Base-by-base conservation (phyloP, 2,888 invertebrate genomes). In the Himalopsyche tibetana region DNA sequence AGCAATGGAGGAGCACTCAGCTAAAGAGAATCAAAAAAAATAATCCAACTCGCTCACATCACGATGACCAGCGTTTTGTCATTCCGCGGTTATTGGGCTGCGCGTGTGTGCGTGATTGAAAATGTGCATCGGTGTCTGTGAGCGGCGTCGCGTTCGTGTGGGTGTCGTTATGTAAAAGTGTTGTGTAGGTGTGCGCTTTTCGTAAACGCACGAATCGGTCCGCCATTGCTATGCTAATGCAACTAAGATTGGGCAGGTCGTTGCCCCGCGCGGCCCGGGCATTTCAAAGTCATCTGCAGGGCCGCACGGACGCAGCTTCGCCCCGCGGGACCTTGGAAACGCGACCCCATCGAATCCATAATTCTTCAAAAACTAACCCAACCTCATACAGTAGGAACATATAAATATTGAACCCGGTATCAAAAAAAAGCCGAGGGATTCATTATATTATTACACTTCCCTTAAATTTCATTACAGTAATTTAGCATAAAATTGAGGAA, bases 161-260 rank as follows among this genome's bases (percentile, higher is more conserved):
- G 80, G 85, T 69, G 38, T 45, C 51, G 17, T 81, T 45, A 45
- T 82, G 82, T 55, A 55, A 51, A 55, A 40, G 82, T 56, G 51
- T 45, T 38, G 36, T n/a, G 63, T 38, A 42, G 38, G 84, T 69
- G 82, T 89, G 88, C n/a, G 89, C 89, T 89, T 80, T 56, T 38
- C 40, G 86, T 84, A 82, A 80, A 51, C 55, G 42, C 15, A 63
- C 85, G 89, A 82, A 89, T 55, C 84, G 74, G 84, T 84, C 86
- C 89, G 88, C 87, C 86, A 86, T 86, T 84, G 93, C 92, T 92
- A 93, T 93, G 93, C 93, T 93, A 93, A 93, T 93, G 93, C 93
- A 91, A 91, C 91, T 91, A 93, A 93, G 93, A 93, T 93, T 93
- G 93, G 93, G 92, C 92, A 93, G 93, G 93, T 93, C 93, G 92